These are phyloP conservation scores for Antheraea assamensis DNA, from an alignment of 2,888 invertebrate species.

Conservation along the genomic window DNA sequence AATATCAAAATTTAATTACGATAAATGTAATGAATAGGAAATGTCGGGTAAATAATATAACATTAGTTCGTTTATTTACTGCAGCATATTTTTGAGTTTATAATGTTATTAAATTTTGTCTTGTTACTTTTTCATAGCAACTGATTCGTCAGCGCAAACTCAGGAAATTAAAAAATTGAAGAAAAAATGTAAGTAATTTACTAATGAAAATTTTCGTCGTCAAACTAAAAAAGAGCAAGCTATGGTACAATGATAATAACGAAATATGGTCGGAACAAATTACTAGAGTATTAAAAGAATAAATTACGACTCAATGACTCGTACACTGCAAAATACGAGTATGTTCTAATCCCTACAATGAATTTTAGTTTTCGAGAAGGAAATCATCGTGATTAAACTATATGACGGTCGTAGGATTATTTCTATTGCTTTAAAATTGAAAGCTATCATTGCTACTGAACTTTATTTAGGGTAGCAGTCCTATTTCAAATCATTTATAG, in stretches of 20 bases:
- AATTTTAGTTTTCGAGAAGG: too few species aligned
- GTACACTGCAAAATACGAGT: too few species aligned
- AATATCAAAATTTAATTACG: conserved; percentile 36
- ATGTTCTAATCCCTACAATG: too few species aligned
- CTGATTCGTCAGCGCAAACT: conserved; percentile 57
- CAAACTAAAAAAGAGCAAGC: neutral
- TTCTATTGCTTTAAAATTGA: too few species aligned
- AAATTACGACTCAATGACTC: too few species aligned
- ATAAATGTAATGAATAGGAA: conserved; percentile 57
- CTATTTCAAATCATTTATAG: neutral
- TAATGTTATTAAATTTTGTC: conserved; percentile 18
- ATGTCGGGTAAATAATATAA: conserved; percentile 57
- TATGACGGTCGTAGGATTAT: too few species aligned
- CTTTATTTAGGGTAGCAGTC: neutral
- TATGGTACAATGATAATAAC: neutral
- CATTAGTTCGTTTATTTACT: neutral
- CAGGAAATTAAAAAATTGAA: conserved; percentile 56
- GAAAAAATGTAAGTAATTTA: conserved; percentile 56
- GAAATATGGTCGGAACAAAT: neutral
- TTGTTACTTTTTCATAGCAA: conserved; percentile 38
- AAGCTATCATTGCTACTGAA: neutral
- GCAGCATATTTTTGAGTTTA: neutral
- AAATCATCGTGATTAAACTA: too few species aligned
- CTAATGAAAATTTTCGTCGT: neutral
- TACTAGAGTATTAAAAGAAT: neutral